phyloP scores from a whole-genome alignment of 2,888 invertebrate genomes.

The Agelastica alni region DNA sequence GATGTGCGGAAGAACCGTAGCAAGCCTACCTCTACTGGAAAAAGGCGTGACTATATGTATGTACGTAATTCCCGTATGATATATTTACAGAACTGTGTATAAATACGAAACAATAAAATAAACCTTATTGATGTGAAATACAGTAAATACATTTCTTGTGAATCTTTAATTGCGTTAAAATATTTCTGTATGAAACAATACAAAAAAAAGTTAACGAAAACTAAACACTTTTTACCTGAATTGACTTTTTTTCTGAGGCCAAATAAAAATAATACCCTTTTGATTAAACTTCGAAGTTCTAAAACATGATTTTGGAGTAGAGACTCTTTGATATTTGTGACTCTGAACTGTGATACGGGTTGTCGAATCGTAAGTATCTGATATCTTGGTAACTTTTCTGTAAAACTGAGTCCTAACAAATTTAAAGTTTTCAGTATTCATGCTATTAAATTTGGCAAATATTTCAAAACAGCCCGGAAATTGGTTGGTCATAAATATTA shows the following conservation, averaged over 20 bases:
- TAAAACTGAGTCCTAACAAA: slow-evolving; percentile 39
- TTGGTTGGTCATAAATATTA: slow-evolving; percentile 17
- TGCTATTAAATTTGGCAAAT: slow-evolving; percentile 34
- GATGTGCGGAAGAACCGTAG: too few relatives aligned
- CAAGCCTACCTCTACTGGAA: too few relatives aligned
- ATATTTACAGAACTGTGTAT: too few relatives aligned
- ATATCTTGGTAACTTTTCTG: slow-evolving; percentile 22
- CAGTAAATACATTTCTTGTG: too few relatives aligned
- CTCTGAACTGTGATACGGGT: slow-evolving; percentile 23
- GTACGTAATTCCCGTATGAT: too few relatives aligned
- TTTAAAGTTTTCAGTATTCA: slow-evolving; percentile 35
- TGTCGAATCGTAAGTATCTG: not conserved
- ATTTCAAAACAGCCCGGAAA: slow-evolving; percentile 35
- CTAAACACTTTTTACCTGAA: slow-evolving; percentile 38
- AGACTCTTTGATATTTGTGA: slow-evolving; percentile 37
- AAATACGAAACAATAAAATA: too few relatives aligned
- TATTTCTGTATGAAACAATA: too few relatives aligned
- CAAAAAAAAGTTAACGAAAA: too few relatives aligned
- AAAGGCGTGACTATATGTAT: too few relatives aligned
- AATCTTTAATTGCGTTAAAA: too few relatives aligned
- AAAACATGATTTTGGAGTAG: slow-evolving; percentile 31
- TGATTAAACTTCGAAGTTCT: slow-evolving; percentile 36
- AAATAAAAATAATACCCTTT: slow-evolving; percentile 40
- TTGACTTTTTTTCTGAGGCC: slow-evolving; percentile 37
- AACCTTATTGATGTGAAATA: too few relatives aligned